Percentiles rank a stretch among this genome's conserved stretches.
Conservation (phyloP, 2,797 vertebrate genomes). For the Enteromius paludinosus region DNA sequence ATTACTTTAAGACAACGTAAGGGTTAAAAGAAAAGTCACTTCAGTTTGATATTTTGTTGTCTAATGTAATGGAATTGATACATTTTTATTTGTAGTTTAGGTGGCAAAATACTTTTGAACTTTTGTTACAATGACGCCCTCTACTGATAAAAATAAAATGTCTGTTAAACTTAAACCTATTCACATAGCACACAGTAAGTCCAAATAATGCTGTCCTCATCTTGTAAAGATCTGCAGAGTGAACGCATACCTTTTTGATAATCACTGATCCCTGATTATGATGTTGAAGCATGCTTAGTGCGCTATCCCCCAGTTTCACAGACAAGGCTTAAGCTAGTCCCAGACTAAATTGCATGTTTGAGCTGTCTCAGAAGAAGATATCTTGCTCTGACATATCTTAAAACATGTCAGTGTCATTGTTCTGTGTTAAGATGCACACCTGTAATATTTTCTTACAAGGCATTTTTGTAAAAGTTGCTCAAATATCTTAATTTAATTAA, state of each 20-base stretch:
- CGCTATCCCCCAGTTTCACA: too few relatives aligned
- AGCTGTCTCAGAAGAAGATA: too few relatives aligned
- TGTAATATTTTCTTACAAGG: too few relatives aligned
- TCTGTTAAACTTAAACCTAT: not conserved
- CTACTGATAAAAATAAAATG: slow-evolving; percentile 5
- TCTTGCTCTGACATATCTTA: too few relatives aligned
- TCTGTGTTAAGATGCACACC: too few relatives aligned
- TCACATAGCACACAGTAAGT: not conserved
- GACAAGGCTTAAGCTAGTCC: too few relatives aligned
- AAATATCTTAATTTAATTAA: too few relatives aligned
- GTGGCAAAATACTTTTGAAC: not conserved
- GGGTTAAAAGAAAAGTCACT: not conserved
- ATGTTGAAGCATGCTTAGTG: not conserved
- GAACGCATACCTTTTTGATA: not conserved
- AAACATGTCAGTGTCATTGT: too few relatives aligned
- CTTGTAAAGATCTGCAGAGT: not conserved
- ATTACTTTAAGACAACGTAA: not conserved
- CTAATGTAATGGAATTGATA: not conserved
- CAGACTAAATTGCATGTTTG: too few relatives aligned
- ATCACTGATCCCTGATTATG: not conserved
- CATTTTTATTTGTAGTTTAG: not conserved
- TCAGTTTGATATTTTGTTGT: not conserved
- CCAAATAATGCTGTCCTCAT: not conserved
- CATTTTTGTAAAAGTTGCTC: too few relatives aligned
- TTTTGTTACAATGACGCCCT: slow-evolving; percentile 34